These are phyloP conservation scores for Phyllopteryx taeniolatus DNA, from an alignment of 2,113 vertebrate genomes.

Conservation along the genomic window DNA sequence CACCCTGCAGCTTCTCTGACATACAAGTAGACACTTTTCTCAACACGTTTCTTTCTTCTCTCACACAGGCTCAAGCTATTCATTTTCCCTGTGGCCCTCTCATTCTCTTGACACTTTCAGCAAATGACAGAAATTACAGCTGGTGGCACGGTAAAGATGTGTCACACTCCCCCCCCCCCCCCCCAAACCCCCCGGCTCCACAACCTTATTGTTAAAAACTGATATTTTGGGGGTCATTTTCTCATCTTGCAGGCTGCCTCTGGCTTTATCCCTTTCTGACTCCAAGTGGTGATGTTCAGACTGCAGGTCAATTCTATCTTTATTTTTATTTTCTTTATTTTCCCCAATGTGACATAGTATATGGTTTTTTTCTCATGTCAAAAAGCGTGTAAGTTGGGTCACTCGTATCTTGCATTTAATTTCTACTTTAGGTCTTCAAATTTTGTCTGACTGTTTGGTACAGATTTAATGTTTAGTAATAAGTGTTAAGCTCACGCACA, in stretches of 20 bases:
- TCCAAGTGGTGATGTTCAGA: not conserved
- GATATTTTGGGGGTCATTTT: not conserved
- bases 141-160: slow-evolving; percentile 23
- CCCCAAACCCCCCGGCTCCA: not conserved
- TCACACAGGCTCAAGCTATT: slow-evolving; percentile 19
- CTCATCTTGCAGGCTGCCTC: not conserved
- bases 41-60: slow-evolving; percentile 10
- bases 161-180: not conserved
- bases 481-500: not conserved
- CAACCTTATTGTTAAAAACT: not conserved
- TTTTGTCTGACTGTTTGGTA: not conserved
- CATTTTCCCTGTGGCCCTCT: slow-evolving; percentile 25
- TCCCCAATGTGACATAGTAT: too few species aligned
- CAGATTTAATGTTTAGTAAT: not conserved
- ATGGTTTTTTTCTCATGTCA: too few species aligned
- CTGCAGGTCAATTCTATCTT: too few species aligned
- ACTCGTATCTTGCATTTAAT: too few species aligned
- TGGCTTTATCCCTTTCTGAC: not conserved
- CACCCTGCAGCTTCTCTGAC: not conserved
- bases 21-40: slow-evolving; percentile 6
- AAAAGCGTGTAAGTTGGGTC: too few species aligned
- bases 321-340: too few species aligned
- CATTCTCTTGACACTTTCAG: slow-evolving; percentile 29
- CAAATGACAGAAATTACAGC: slow-evolving; percentile 30
- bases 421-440: not conserved